A percentile compares a stretch with the other conserved stretches of the same genome.
These are phyloP conservation scores for Agrotis clavis DNA, from an alignment of 2,888 invertebrate species.

Conservation along the genomic window DNA sequence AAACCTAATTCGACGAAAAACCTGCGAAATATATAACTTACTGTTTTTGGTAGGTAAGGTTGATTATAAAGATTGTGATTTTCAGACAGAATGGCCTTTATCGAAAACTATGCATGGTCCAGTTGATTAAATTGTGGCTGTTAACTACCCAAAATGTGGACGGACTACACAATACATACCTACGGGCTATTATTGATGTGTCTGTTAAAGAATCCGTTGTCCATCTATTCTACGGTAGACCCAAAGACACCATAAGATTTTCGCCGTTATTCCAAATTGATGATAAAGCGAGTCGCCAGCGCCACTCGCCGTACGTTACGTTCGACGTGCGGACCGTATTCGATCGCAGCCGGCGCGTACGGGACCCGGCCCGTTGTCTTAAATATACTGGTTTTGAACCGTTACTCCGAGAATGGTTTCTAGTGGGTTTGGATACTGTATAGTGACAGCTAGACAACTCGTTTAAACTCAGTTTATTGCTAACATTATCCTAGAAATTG, in stretches of 20 bases:
- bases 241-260: slow-evolving; percentile 14
- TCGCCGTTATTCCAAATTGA: slow-evolving; percentile 50
- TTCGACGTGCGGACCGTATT: slow-evolving; percentile 50
- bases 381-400: slow-evolving; percentile 48
- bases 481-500: background rate
- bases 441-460: background rate
- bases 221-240: background rate
- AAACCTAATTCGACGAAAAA: too few relatives aligned
- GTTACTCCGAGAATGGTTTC: slow-evolving; percentile 34
- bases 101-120: background rate
- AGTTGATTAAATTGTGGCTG: background rate
- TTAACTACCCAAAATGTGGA: background rate
- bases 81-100: background rate
- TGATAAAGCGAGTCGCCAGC: slow-evolving; percentile 22
- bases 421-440: slow-evolving; percentile 23
- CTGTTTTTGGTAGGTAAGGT: too few relatives aligned
- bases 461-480: background rate
- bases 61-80: background rate
- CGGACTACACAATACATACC: background rate
- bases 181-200: background rate
- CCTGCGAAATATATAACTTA: too few relatives aligned
- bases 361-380: slow-evolving; percentile 58
- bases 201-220: background rate
- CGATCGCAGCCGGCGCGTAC: slow-evolving; percentile 48
- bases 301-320: slow-evolving; percentile 35